These are phyloP conservation scores for Corythoichthys haematopterus DNA, from an alignment of 2,113 vertebrate species.

Conservation along the genomic window DNA sequence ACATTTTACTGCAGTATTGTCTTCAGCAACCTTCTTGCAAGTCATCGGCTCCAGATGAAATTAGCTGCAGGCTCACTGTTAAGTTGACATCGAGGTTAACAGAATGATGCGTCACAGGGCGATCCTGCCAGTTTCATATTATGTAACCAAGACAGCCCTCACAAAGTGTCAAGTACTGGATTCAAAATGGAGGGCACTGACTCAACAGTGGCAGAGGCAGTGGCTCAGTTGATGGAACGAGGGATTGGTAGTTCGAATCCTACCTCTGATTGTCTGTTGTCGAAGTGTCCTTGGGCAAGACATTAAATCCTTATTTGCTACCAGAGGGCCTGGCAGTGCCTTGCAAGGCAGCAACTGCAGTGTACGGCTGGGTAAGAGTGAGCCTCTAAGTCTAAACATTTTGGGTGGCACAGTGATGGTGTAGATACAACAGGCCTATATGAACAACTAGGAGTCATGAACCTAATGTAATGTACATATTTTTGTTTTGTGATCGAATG, in stretches of 20 bases:
- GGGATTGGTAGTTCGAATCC: no score
- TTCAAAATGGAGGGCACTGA: slow-evolving; percentile 23
- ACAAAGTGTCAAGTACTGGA: slow-evolving; percentile 37
- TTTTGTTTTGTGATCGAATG: not conserved
- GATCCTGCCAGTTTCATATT: slow-evolving; percentile 29
- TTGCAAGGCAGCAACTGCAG: no score
- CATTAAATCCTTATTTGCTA: no score
- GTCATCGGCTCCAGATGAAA: not conserved
- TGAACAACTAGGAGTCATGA: not conserved
- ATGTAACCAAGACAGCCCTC: slow-evolving; percentile 56
- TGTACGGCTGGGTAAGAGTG: no score
- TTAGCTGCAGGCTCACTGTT: not conserved
- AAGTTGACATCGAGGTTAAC: slow-evolving; percentile 5
- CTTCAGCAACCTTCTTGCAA: not conserved
- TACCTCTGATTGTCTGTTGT: no score
- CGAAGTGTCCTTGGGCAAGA: no score
- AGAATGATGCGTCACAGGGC: slow-evolving; percentile 16
- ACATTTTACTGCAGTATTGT: not conserved
- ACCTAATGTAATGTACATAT: not conserved
- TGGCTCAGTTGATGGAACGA: no score
- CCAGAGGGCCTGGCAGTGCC: no score
- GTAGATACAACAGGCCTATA: not conserved
- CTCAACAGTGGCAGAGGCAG: not conserved
- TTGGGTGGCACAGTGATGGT: not conserved
- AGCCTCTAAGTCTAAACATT: no score